Base-by-base conservation (phyloP, 2,888 invertebrate genomes). In the Caenorhabditis virilis region DNA sequence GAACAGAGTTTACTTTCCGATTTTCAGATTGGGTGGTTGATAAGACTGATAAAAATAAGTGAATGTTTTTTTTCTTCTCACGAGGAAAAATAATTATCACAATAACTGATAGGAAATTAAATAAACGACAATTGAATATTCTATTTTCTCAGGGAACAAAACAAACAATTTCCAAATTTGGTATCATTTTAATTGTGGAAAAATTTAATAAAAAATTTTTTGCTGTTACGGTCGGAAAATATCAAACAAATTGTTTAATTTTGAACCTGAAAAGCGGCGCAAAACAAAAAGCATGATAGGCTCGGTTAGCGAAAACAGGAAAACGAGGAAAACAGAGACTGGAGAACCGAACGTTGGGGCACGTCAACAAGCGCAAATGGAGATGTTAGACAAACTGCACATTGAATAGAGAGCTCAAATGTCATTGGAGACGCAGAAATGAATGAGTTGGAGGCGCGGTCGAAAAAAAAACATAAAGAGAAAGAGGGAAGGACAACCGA, bases 391-490 rank as follows among this genome's bases (percentile, higher is more conserved):
- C 4, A 36, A 38, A 38, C 38, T 38, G 38, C 38, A 38, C 38
- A 38, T 18, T 20, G 20, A 38, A 38, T 7, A 38, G 16, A 38
- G 16, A 9, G 38, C 9, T 18, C 7, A 6, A 15, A 20, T 6
- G 7, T 9, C 7, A 38, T 16, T 36, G 20, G 18, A 38, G 38
- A 38, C 38, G 38, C 38, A 38, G 42, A 22, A 25, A 15, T n/a
- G 25, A 42, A 42, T 42, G 42, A 42, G 42, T 42, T 42, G 42
- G 42, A 42, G 42, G 42, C 7, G 38, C 20, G 6, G 38, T 18
- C 7, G 38, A 38, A 38, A n/a, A 18, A 36, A 16, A 36, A n/a
- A n/a, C n/a, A n/a, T n/a, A 15, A 36, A 36, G n/a, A 38, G n/a
- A 38, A 38, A 38, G 38, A 38, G 38, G 38, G n/a, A n/a, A n/a